Base-by-base conservation (phyloP, 2,113 vertebrate genomes). In the Ammodytes marinus region DNA sequence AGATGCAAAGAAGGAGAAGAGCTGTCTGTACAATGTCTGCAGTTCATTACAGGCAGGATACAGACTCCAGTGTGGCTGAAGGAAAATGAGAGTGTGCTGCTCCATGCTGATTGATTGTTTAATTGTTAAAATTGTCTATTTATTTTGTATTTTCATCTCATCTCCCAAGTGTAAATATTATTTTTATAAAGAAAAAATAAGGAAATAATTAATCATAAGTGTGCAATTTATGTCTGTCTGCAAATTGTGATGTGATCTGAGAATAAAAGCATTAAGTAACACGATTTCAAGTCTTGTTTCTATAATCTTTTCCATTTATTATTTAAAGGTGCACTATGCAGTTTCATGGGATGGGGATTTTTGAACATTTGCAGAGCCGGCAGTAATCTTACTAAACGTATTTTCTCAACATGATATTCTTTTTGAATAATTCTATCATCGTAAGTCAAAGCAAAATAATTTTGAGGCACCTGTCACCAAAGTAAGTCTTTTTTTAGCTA, bases 101-200 rank as follows among this genome's bases (percentile, higher is more conserved):
- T 63, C 65, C 67, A 58, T 50, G 37, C 69, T 59, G 60, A 72
- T 6, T 60, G 60, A 49, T 77, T 80, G 72, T 71, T 70, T 71
- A 15, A 11, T 60, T 84, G 74, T 84, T 64, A 39, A 64, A 27
- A 61, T 71, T 83, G 88, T 83, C 76, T 95, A 95, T 96, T 95
- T 96, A 96, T 96, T 95, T 92, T 68, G 55, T 83, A 85, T 90
- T 89, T 27, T 91, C 83, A 83, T 81, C 86, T 84, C 71, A 69
- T 86, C 61, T 83, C 47, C 47, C 74, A 60, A 53, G 71, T 84
- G 73, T 89, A 89, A 88, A 93, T 92, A 91, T 92, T 93, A 92
- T 94, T 95, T 95, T 94, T 94, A 84, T 94, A 93, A 92, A 93
- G 83, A 84, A 59, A 61, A 35, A 85, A 80, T 78, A 74, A 75